Conservation (phyloP, 1,140 invertebrate genomes). For the Gyrodactylus salaris region DNA sequence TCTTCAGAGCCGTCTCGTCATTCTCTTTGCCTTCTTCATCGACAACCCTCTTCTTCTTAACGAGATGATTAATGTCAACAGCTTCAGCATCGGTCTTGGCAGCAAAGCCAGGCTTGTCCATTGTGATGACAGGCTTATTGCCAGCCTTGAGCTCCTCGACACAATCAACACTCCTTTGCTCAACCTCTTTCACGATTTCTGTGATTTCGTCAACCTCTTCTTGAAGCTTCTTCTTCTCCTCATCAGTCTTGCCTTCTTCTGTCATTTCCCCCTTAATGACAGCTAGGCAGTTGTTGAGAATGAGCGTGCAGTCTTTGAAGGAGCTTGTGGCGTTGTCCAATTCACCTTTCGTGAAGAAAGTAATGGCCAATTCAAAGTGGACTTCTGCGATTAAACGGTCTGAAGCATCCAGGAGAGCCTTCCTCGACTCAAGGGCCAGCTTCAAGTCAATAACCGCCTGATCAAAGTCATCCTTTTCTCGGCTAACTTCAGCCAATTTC, state of each 20-base stretch:
- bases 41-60: background rate
- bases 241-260: background rate
- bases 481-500: background rate
- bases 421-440: background rate
- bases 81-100: background rate
- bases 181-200: background rate
- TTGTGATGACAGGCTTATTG: background rate
- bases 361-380: background rate
- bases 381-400: background rate
- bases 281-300: background rate
- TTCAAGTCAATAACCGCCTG: background rate
- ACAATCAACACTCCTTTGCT: background rate
- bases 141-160: background rate
- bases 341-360: background rate
- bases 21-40: background rate
- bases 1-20: background rate
- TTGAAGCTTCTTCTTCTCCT: background rate
- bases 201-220: background rate
- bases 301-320: background rate
- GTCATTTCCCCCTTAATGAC: background rate
- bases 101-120: background rate
- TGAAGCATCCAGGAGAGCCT: background rate
- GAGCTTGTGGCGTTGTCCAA: background rate
- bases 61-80: background rate
- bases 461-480: background rate